These are phyloP conservation scores for Ammospiza nelsoni DNA, from an alignment of 2,113 vertebrate genomes.

Conservation along the genomic window DNA sequence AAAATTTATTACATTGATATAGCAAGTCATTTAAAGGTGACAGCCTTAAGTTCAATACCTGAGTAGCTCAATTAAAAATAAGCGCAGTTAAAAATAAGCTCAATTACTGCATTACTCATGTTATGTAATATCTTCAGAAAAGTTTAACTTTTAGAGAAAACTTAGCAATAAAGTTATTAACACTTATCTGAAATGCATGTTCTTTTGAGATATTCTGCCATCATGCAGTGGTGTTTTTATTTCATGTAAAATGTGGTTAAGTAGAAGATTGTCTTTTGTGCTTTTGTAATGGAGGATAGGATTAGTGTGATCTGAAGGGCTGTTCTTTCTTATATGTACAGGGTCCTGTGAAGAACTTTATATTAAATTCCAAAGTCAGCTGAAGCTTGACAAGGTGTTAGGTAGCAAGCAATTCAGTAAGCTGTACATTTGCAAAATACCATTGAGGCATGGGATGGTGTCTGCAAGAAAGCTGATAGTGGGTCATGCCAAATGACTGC, in stretches of 20 bases:
- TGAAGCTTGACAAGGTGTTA: not conserved
- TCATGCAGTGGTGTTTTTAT: not conserved
- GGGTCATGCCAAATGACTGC: not conserved
- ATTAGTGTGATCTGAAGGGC: not conserved
- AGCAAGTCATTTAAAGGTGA: not conserved
- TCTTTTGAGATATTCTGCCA: not conserved
- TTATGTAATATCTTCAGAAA: constrained; percentile 31
- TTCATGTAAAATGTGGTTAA: not conserved
- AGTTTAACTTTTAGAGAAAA: not conserved
- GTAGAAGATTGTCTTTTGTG: not conserved
- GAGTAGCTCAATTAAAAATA: constrained; percentile 17
- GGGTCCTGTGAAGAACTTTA: not conserved
- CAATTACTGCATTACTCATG: constrained; percentile 24
- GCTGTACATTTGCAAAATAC: not conserved
- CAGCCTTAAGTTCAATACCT: not conserved
- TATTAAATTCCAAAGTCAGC: not conserved
- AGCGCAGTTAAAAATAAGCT: constrained; percentile 28
- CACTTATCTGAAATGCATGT: not conserved
- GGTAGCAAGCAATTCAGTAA: not conserved
- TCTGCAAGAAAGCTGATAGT: not conserved
- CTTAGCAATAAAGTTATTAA: not conserved
- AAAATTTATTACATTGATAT: not conserved
- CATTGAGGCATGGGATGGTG: not conserved
- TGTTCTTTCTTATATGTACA: not conserved
- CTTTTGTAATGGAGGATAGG: not conserved